These are phyloP conservation scores for Panorpa germanica DNA, from an alignment of 2,888 invertebrate species.

Conservation along the genomic window DNA sequence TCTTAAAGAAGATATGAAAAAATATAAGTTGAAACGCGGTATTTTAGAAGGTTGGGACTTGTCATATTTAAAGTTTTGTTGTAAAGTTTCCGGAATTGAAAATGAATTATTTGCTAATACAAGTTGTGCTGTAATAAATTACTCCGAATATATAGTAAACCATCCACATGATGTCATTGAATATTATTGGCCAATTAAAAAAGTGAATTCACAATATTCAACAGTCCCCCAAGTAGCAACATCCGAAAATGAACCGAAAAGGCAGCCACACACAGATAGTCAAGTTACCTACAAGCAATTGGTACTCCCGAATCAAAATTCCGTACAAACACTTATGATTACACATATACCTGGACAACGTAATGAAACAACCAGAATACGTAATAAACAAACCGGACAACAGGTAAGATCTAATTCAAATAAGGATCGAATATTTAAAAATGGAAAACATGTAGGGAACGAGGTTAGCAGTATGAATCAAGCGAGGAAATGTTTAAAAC, in stretches of 20 bases:
- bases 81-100: conserved; percentile 82
- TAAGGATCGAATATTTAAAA: too few relatives aligned
- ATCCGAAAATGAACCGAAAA: conserved; percentile 39
- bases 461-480: conserved; percentile 19
- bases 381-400: too few relatives aligned
- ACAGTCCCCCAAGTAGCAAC: conserved; percentile 42
- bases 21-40: conserved; percentile 69
- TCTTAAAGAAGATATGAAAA: conserved; percentile 82
- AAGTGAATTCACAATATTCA: conserved; percentile 61
- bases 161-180: conserved; percentile 81
- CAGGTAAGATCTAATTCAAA: too few relatives aligned
- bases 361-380: too few relatives aligned
- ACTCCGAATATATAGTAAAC: conserved; percentile 77
- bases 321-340: conserved; percentile 10
- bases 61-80: conserved; percentile 84
- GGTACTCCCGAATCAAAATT: too few relatives aligned
- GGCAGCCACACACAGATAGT: conserved; percentile 57
- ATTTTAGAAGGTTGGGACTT: conserved; percentile 82
- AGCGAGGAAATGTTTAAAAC: conserved; percentile 9
- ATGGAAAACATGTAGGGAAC: too few relatives aligned
- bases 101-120: conserved; percentile 83
- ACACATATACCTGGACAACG: conserved; percentile 23
- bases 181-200: conserved; percentile 85
- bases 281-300: conserved; percentile 18
- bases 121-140: conserved; percentile 76